Base-by-base conservation (phyloP, 1,140 invertebrate genomes). In the Saxidomus purpurata region DNA sequence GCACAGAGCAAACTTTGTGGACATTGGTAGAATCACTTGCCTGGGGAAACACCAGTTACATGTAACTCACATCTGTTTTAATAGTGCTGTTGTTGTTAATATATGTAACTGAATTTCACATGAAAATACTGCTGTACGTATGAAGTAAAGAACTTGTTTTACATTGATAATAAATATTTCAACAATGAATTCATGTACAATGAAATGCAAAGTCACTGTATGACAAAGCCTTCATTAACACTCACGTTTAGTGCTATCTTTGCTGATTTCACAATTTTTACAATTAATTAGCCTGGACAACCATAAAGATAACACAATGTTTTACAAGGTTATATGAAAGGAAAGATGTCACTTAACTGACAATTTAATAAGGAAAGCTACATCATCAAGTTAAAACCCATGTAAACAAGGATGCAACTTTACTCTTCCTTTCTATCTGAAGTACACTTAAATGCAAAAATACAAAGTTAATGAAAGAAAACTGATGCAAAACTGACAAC, bases 201-300 rank as follows among this genome's bases (percentile, higher is more conserved):
- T 43, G 43, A 43, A 43, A 43, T 55, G 52, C 52, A 19, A n/a
- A 11, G 19, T 55, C 13, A 55, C 19, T 4, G 22, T 4, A 55
- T 13, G 8, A 55, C 19, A 55, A 55, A 55, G 19, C 8, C 22
- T 3, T 55, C 19, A 8, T 55, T 55, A 22, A 2, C 19, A 63
- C 59, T 25, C 25, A 28, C 59, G n/a, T 63, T 9, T n/a, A 63
- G n/a, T 63, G 59, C 59, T 63, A 63, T 63, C 25, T 63, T 63
- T 63, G 59, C 59, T 63, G 59, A 63, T 25, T 63, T 63, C 25
- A 36, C 15, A 28, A 36, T 38, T 71, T 38, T 9, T 19, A 67
- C 34, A 71, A 71, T 71, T 71, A 71, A 71, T 71, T 71, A 71
- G 25, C 25, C n/a, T 71, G 34, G 67, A 40, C 67, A 71, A 71